Evolutionary conservation across 2,888 invertebrate species (phyloP).

Genomic region (Aporophyla nigra): DNA sequence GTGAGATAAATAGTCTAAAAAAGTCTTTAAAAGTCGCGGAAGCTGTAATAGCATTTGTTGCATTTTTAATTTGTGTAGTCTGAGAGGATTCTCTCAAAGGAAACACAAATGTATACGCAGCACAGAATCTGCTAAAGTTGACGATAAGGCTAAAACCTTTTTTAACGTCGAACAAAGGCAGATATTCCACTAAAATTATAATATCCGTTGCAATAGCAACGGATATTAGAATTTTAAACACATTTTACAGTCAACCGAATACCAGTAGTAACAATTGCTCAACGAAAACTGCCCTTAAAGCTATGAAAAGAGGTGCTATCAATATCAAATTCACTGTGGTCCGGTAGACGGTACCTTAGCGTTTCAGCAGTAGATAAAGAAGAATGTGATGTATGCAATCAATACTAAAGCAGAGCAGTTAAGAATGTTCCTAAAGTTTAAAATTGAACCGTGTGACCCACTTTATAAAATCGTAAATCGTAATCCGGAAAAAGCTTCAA

Average conservation of each 20-base stretch:
- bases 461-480: constrained; percentile 40
- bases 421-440: constrained; percentile 19
- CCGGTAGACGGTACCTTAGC: neutral
- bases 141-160: neutral
- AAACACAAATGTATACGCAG: neutral
- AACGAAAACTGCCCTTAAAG: neutral
- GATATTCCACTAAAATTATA: neutral
- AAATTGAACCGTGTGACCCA: constrained; percentile 41
- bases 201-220: too few species aligned
- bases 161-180: too few species aligned
- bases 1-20: too few species aligned
- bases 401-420: constrained; percentile 23
- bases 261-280: neutral
- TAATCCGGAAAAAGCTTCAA: constrained; percentile 45
- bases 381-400: neutral
- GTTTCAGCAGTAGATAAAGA: neutral
- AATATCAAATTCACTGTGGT: neutral
- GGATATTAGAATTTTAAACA: too few species aligned
- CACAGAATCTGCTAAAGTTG: neutral
- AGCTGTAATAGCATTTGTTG: too few species aligned
- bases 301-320: neutral
- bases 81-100: neutral
- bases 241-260: neutral
- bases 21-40: too few species aligned
- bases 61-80: too few species aligned